Evolutionary conservation across 2,888 invertebrate genomes (phyloP).

Genomic region (Melitaea athalia): DNA sequence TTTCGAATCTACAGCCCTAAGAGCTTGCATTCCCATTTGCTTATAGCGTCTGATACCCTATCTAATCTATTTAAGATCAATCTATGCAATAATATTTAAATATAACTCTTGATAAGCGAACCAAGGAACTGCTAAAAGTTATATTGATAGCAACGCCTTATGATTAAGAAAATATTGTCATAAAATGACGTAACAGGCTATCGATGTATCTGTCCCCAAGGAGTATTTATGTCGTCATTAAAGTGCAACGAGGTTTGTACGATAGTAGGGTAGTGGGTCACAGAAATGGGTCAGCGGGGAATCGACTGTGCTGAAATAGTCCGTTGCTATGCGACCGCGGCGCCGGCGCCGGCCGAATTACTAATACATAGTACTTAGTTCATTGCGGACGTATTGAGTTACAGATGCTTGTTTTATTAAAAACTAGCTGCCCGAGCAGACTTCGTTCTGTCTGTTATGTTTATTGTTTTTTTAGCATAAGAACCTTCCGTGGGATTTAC

Average conservation of each 20-base stretch:
- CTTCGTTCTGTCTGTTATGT: too few relatives aligned
- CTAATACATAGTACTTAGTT: neutral
- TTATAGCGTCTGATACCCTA: too few relatives aligned
- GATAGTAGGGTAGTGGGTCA: slow-evolving; percentile 37
- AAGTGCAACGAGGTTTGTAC: slow-evolving; percentile 16
- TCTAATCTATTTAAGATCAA: too few relatives aligned
- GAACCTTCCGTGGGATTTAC: too few relatives aligned
- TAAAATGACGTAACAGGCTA: neutral
- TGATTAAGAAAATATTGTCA: neutral
- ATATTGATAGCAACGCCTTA: too few relatives aligned
- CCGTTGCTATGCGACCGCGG: slow-evolving; percentile 35
- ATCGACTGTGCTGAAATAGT: slow-evolving; percentile 35
- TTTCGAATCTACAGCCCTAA: too few relatives aligned
- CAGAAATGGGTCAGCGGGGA: slow-evolving; percentile 37
- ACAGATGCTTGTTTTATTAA: neutral
- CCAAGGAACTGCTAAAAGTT: too few relatives aligned
- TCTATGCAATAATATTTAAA: too few relatives aligned
- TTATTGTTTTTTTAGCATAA: too few relatives aligned
- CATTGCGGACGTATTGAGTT: neutral
- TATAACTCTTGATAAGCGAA: too few relatives aligned
- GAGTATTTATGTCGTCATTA: slow-evolving; percentile 10
- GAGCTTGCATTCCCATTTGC: too few relatives aligned
- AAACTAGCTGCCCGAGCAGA: too few relatives aligned
- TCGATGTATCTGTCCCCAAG: neutral
- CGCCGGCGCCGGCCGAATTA: slow-evolving; percentile 23